Evolutionary conservation across 2,888 invertebrate species (phyloP), one percentile per base, ranked within the genome.

Genomic region (Gonocerus acuteangulatus): DNA sequence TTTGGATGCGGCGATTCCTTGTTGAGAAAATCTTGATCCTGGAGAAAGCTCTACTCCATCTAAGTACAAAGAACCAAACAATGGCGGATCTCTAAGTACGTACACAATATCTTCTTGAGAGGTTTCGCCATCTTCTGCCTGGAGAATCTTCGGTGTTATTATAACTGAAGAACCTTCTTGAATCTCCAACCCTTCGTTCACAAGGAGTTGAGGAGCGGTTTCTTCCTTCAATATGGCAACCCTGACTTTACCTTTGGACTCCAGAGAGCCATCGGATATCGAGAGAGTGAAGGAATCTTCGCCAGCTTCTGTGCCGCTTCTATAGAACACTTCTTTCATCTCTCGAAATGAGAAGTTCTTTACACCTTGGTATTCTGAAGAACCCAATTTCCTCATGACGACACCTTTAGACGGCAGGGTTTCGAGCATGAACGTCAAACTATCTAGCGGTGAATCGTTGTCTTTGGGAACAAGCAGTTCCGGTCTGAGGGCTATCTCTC

Each of bases 181-280:
- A 1, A 64, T 45, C 34, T 64, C 64, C 2, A 64, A 21, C 9
- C 64, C 64, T 62, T 52, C 58, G 48, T 64, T 64, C 16, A 52
- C 27, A n/a, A 48, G 13, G 3, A 64, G 21, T 11, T 45, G 61
- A 19, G 48, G 39, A 23, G 18, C 11, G 11, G 23, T 13, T 3
- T 63, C 63, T 9, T 48, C 52, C 6, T 52, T 47, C 13, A 62
- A 22, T 4, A 62, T 34, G 2, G 36, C 18, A n/a, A 64, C 52
- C 21, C 22, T 9, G n/a, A 62, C 48, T 32, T 54, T 39, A 13
- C 42, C 15, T 7, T 44, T 54, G 9, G 45, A 34, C 13, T n/a
- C 45, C 22, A 52, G 52, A 15, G 36, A 19, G 4, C 62, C 62
- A 23, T 64, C 64, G 34, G 60, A 60, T 1, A 59, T 23, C 4